Conservation (phyloP, 2,797 vertebrate species). For the Pipistrellus pygmaeus region DNA sequence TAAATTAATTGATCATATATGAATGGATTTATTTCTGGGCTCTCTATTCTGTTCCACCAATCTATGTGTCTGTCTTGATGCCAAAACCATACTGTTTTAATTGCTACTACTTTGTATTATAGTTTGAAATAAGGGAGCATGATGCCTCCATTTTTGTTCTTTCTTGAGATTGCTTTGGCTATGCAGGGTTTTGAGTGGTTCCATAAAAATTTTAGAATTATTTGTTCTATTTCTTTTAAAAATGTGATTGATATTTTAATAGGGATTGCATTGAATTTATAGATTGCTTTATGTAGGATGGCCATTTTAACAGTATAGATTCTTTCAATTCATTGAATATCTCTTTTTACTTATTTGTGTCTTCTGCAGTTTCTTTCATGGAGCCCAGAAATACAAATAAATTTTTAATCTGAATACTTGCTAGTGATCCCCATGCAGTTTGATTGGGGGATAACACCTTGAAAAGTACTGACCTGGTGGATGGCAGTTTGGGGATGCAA, state of each 20-base stretch:
- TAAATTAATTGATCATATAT: not conserved
- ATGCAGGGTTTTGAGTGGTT: not conserved
- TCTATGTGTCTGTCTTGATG: not conserved
- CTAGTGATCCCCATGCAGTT: not conserved
- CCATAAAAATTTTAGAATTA: too few species aligned
- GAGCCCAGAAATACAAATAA: not conserved
- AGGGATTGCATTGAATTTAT: not conserved
- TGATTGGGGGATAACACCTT: not conserved
- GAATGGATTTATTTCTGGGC: not conserved
- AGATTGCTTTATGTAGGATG: not conserved
- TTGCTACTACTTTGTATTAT: not conserved
- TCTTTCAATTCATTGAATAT: not conserved
- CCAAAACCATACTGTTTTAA: not conserved
- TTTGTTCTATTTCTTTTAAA: too few species aligned
- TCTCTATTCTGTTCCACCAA: not conserved
- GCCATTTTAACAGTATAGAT: not conserved
- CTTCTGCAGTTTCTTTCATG: not conserved
- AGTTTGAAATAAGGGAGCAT: not conserved
- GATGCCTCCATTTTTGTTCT: not conserved
- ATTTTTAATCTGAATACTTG: not conserved
- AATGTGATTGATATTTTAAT: too few species aligned
- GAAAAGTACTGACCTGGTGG: not conserved
- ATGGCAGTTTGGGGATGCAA: not conserved
- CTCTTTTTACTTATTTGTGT: not conserved
- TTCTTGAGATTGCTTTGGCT: not conserved